Percentiles rank a stretch among this genome's conserved stretches.
Evolutionary conservation across 2,888 invertebrate genomes (phyloP).

Genomic region (Ischnura elegans): DNA sequence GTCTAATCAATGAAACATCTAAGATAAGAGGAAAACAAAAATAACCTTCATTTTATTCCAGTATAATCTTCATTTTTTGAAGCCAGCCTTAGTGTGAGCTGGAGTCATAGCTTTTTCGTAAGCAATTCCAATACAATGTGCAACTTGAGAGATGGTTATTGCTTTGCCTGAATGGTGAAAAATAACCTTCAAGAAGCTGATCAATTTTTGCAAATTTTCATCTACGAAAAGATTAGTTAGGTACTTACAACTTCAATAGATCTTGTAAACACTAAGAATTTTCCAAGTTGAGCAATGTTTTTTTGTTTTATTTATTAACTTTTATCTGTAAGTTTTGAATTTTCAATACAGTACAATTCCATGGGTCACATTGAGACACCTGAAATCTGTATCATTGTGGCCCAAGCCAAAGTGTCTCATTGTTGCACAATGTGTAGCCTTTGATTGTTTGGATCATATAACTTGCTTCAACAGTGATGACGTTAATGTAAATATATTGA

Average conservation of each 20-base stretch:
- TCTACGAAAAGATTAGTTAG: background rate
- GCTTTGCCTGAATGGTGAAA: too few relatives aligned
- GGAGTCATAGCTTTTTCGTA: too few relatives aligned
- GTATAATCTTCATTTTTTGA: too few relatives aligned
- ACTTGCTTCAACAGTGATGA: constrained; percentile 1
- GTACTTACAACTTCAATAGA: background rate
- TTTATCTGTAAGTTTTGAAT: background rate
- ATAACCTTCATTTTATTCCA: too few relatives aligned
- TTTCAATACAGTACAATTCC: background rate
- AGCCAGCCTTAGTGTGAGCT: too few relatives aligned
- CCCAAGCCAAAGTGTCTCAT: constrained; percentile 1
- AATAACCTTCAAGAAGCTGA: too few relatives aligned
- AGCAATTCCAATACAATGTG: too few relatives aligned
- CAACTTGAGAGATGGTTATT: too few relatives aligned
- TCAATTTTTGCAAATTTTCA: background rate
- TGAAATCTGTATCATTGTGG: background rate
- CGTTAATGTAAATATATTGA: constrained; percentile 2
- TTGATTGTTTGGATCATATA: background rate
- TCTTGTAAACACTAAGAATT: background rate
- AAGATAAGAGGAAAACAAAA: too few relatives aligned
- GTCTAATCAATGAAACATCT: too few relatives aligned
- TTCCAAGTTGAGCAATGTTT: background rate
- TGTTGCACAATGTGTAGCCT: background rate
- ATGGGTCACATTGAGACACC: background rate
- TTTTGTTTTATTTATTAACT: background rate